Evolutionary conservation across 2,113 vertebrate genomes (phyloP), one percentile per base, ranked within the genome.

Genomic region (Brachyhypopomus gauderio): DNA sequence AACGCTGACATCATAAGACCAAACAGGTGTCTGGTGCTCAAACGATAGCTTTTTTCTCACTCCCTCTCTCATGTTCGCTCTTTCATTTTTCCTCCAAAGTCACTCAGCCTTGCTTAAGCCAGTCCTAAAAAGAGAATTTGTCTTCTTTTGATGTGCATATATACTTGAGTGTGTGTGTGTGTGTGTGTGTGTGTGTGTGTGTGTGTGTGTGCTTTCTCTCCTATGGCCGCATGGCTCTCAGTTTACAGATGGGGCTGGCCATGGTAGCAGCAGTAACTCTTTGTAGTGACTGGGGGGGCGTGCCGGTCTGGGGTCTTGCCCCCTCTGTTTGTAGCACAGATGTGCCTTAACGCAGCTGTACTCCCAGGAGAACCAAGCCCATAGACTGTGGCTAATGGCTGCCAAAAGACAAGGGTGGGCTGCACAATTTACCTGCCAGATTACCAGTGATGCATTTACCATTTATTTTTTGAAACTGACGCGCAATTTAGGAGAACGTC

Each of bases 221-320:
- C 63, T 85, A 69, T 79, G 76, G 80, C 41, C 9, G 41, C 41
- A 41, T 64, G 72, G 55, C 36, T 67, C 30, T 76, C 34, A n/a
- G 75, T 77, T 81, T 81, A 66, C 76, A 66, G 77, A 64, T 60
- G 73, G 64, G 64, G 30, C 58, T 55, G 67, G 45, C 11, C 45
- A 52, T 52, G 56, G 55, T 36, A 66, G 58, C 52, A 77, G 67
- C 76, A 66, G 66, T 67, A 20, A 45, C 45, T 30, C 81, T 86
- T 86, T 86, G 81, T 86, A 77, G 81, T 86, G 81, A 78, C 77
- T 78, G 66, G 73, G 36, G 30, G 60, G 77, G 72, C 67, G 41
- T 80, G 25, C 25, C 12, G 45, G 12, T 7, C 45, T 67, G 69
- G 63, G 84, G 38, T 70, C 67, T 70, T 72, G 34, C 55, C 70